Evolutionary conservation across 35 echinoderm and acorn worm genomes (phyloP).

Genomic region (Stichopus chloronotus): DNA sequence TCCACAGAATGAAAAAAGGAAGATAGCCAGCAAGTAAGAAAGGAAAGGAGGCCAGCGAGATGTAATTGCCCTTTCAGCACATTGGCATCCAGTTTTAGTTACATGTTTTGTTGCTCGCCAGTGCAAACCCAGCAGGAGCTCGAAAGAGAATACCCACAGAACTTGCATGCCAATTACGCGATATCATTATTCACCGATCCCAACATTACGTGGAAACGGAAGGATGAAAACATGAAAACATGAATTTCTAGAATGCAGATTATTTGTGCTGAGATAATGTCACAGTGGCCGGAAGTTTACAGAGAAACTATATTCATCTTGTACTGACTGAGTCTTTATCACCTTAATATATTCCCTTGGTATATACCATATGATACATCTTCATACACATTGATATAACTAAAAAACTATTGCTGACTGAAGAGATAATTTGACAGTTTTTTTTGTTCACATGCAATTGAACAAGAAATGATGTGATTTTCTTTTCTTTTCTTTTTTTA

Average conservation of each 20-base stretch:
- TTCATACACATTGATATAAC: neutral
- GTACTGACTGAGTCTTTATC: neutral
- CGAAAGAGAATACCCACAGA: neutral
- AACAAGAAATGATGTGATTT: too few species aligned
- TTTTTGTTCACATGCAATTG: too few species aligned
- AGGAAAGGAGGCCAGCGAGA: neutral
- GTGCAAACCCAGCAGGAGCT: neutral
- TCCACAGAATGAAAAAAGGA: neutral
- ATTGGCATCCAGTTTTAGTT: neutral
- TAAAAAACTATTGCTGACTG: too few species aligned
- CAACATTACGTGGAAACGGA: neutral
- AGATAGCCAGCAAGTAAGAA: neutral
- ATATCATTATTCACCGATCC: neutral
- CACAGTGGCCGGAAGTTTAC: neutral
- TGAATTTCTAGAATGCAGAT: constrained; percentile 10
- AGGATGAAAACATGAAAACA: neutral
- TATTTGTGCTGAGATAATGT: neutral
- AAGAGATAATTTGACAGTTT: too few species aligned
- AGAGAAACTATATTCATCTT: neutral
- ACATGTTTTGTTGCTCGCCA: neutral
- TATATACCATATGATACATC: neutral
- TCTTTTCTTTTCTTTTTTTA: too few species aligned
- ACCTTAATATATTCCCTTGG: neutral
- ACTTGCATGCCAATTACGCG: neutral
- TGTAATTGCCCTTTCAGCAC: neutral